These are phyloP conservation scores for Brachypodius melanocephalos DNA, from an alignment of 2,113 vertebrate species.

Conservation along the genomic window DNA sequence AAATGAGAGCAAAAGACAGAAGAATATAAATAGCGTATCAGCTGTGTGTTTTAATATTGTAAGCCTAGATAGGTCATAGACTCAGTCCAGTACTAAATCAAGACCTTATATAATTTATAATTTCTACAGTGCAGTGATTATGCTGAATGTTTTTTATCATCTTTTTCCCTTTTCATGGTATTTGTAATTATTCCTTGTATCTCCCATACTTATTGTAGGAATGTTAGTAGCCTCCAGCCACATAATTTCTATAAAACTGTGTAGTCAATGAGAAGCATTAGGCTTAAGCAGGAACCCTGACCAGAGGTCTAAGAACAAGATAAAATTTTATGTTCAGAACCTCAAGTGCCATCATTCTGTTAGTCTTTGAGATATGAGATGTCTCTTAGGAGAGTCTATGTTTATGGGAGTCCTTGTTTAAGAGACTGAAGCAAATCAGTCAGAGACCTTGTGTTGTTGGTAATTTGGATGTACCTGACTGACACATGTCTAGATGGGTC, in stretches of 20 bases:
- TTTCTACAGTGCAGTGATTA: background rate
- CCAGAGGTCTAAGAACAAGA: background rate
- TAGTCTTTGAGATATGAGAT: background rate
- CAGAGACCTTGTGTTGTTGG: background rate
- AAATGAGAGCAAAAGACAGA: background rate
- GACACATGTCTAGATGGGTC: background rate
- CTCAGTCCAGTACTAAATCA: background rate
- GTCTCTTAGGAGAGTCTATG: background rate
- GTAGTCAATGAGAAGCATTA: background rate
- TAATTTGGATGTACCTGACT: background rate
- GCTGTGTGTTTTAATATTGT: background rate
- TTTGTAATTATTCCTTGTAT: background rate
- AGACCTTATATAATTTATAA: background rate
- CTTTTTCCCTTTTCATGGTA: background rate
- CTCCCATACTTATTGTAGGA: background rate
- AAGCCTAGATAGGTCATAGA: background rate
- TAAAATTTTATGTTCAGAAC: background rate
- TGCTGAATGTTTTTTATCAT: background rate
- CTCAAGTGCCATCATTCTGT: background rate
- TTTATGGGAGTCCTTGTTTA: background rate
- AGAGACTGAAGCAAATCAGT: background rate
- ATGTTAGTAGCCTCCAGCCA: background rate
- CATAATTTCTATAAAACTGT: background rate
- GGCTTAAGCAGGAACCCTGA: background rate
- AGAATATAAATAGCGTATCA: background rate